A percentile compares a stretch with the other conserved stretches of the same genome.
These are phyloP conservation scores for Thera obeliscata DNA, from an alignment of 2,888 invertebrate species.

Conservation along the genomic window DNA sequence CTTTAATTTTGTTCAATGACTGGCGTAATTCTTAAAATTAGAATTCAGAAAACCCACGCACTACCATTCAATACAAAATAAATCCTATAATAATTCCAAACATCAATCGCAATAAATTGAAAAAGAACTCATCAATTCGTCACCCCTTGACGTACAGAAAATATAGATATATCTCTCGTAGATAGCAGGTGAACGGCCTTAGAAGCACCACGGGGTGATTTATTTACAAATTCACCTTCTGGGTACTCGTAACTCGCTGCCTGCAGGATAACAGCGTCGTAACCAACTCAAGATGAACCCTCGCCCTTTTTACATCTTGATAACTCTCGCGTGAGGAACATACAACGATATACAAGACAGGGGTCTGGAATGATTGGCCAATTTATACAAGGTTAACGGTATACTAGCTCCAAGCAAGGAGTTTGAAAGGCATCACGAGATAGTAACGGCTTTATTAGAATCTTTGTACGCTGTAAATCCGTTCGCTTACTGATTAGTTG, in stretches of 20 bases:
- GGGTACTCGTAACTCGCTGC: conserved; percentile 49
- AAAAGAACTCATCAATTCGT: conserved; percentile 48
- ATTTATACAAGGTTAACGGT: conserved; percentile 61
- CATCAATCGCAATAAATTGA: conserved; percentile 39
- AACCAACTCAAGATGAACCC: conserved; percentile 54
- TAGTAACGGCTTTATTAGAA: conserved; percentile 45
- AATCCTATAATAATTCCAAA: conserved; percentile 7
- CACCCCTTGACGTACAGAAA: conserved; percentile 32
- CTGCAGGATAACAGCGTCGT: conserved; percentile 50
- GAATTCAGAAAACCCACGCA: not conserved
- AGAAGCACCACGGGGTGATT: conserved; percentile 64
- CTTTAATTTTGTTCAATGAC: not conserved
- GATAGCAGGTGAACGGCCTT: conserved; percentile 67
- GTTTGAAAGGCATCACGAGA: conserved; percentile 43
- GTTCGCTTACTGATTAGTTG: conserved; percentile 4
- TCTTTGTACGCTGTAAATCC: conserved; percentile 29
- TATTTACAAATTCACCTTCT: conserved; percentile 64
- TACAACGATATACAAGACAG: conserved; percentile 36
- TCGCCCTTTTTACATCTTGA: conserved; percentile 46
- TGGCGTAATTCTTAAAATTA: not conserved
- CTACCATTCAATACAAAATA: conserved; percentile 1
- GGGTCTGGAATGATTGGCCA: conserved; percentile 56
- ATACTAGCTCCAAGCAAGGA: conserved; percentile 43
- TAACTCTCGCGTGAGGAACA: conserved; percentile 42
- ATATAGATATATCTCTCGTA: conserved; percentile 34